These are phyloP conservation scores for Stegana nigrithorax DNA, from an alignment of 2,888 invertebrate genomes.

Conservation along the genomic window DNA sequence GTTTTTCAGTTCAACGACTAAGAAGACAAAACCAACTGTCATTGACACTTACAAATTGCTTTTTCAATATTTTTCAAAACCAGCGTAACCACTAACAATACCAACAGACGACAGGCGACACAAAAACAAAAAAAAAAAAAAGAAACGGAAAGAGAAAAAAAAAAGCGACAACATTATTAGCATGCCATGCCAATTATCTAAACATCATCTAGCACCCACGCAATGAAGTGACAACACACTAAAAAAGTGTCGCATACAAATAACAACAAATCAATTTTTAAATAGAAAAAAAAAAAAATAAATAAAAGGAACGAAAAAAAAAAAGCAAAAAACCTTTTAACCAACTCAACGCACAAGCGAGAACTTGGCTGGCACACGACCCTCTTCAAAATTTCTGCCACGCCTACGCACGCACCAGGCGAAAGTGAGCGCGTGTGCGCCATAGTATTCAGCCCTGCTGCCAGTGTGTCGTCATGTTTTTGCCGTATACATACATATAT, in stretches of 20 bases:
- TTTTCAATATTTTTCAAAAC: constrained; percentile 37
- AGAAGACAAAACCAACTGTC: constrained; percentile 48
- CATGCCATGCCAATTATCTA: background rate
- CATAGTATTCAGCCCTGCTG: background rate
- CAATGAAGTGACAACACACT: background rate
- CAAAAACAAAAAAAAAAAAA: too few species aligned
- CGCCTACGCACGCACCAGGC: background rate
- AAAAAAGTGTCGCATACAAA: constrained; percentile 54
- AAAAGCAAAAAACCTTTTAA: constrained; percentile 8
- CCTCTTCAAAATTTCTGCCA: background rate
- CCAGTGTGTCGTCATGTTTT: too few species aligned
- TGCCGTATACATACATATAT: too few species aligned
- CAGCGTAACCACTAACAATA: background rate
- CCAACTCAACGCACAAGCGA: constrained; percentile 16
- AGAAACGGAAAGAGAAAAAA: too few species aligned
- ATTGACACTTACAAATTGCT: constrained; percentile 56
- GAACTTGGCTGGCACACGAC: constrained; percentile 26
- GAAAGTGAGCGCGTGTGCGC: too few species aligned
- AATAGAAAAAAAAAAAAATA: too few species aligned
- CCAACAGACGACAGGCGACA: too few species aligned
- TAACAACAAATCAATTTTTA: constrained; percentile 59
- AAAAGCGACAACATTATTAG: background rate
- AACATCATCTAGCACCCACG: background rate
- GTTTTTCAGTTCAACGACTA: constrained; percentile 49
- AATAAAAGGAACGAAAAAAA: too few species aligned